phyloP scores from a whole-genome alignment of 1,140 invertebrate genomes.

The Drosophila fuyamai region DNA sequence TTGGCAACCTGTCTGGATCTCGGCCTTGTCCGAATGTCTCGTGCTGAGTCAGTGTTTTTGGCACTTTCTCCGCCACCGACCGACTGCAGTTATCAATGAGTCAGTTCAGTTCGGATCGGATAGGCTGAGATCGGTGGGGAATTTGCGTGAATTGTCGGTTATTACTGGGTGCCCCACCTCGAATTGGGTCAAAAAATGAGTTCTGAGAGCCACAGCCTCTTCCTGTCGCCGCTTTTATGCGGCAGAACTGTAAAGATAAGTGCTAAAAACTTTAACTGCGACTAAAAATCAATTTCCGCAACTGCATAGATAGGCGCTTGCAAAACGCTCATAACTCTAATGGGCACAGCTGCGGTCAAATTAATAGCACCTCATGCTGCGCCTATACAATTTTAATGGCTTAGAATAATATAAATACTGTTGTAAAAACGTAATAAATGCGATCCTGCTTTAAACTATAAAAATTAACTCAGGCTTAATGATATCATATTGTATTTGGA shows the following conservation, averaged over 20 bases:
- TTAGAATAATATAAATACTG: background rate
- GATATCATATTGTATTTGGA: too few species aligned
- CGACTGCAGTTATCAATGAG: constrained; percentile 49
- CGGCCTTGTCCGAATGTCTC: constrained; percentile 37
- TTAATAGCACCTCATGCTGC: constrained; percentile 6
- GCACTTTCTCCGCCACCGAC: constrained; percentile 50
- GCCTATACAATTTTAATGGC: background rate
- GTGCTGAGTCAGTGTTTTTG: constrained; percentile 49
- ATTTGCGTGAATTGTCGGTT: constrained; percentile 52
- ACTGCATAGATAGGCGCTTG: constrained; percentile 25
- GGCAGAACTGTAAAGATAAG: constrained; percentile 13
- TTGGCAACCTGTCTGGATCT: constrained; percentile 39
- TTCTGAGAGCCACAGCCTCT: constrained; percentile 45
- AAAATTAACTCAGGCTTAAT: too few species aligned
- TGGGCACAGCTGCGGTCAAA: constrained; percentile 14
- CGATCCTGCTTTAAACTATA: background rate
- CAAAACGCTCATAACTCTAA: constrained; percentile 28
- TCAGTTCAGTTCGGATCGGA: constrained; percentile 22
- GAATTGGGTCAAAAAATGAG: constrained; percentile 47
- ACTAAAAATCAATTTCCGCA: constrained; percentile 68
- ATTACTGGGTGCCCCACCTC: constrained; percentile 41
- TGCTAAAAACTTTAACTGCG: constrained; percentile 32
- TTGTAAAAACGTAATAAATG: background rate
- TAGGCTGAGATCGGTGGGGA: constrained; percentile 12
- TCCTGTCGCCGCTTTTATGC: constrained; percentile 35